A percentile compares a stretch with the other conserved stretches of the same genome.
phyloP scores from a whole-genome alignment of 2,797 vertebrate genomes.

The Novumbra hubbsi region DNA sequence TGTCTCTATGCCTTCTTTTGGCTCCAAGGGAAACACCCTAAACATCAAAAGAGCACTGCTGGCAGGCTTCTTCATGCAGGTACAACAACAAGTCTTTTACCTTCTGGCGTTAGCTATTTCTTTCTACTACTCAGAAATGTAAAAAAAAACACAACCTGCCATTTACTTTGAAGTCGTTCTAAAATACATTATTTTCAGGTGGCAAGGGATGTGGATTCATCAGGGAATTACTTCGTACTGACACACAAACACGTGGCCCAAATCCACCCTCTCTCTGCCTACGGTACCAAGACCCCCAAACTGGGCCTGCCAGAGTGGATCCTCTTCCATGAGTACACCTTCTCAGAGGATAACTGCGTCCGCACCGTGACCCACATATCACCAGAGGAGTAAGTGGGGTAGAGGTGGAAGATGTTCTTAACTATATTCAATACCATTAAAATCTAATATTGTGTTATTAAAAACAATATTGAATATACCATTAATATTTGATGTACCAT shows the following conservation, averaged over 20 bases:
- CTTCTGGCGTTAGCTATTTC: neutral
- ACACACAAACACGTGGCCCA: slow-evolving; percentile 89
- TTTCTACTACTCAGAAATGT: neutral
- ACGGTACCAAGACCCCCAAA: slow-evolving; percentile 68
- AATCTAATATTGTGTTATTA: neutral
- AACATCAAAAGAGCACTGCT: slow-evolving; percentile 85
- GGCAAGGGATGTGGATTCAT: slow-evolving; percentile 87
- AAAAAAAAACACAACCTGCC: neutral
- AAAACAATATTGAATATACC: neutral
- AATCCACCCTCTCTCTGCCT: slow-evolving; percentile 82
- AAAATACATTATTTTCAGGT: slow-evolving; percentile 62
- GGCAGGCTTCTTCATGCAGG: slow-evolving; percentile 92
- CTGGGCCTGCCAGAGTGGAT: slow-evolving; percentile 86
- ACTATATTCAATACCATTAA: neutral
- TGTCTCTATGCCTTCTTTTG: slow-evolving; percentile 78
- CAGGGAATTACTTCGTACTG: slow-evolving; percentile 89
- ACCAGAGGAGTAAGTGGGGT: slow-evolving; percentile 79
- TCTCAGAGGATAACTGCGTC: slow-evolving; percentile 86
- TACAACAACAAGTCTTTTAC: slow-evolving; percentile 35
- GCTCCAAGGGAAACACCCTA: slow-evolving; percentile 75
- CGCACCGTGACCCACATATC: slow-evolving; percentile 78
- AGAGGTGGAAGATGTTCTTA: neutral
- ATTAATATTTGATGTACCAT: neutral
- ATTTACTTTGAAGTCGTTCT: neutral
- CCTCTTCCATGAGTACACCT: slow-evolving; percentile 85